Conservation (phyloP, 2,797 vertebrate genomes). For the Tympanoctomys barrerae region DNA sequence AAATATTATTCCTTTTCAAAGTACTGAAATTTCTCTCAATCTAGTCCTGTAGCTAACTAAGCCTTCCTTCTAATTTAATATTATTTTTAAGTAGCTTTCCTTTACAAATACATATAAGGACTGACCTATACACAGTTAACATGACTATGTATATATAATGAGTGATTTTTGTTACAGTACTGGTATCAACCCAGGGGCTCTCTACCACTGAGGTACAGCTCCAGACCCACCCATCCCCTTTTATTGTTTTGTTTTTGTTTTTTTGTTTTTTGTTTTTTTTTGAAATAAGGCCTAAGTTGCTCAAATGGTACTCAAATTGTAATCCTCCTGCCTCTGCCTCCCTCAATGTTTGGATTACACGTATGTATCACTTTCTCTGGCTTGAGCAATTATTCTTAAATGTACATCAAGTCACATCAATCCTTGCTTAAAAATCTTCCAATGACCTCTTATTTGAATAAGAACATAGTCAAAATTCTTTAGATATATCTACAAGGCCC, state of each 20-base stretch:
- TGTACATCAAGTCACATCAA: background rate
- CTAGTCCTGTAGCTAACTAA: background rate
- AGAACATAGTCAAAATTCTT: constrained; percentile 26
- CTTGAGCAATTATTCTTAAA: background rate
- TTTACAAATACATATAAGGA: background rate
- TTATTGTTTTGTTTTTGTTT: background rate
- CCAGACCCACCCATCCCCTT: background rate
- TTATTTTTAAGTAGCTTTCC: background rate
- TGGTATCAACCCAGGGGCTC: background rate
- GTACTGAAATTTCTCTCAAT: background rate
- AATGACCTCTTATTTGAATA: background rate
- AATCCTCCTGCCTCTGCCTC: background rate
- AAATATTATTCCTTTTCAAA: background rate
- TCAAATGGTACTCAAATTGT: background rate
- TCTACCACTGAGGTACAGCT: background rate
- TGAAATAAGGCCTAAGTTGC: background rate
- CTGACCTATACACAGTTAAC: background rate
- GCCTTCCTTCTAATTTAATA: background rate
- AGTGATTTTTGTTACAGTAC: background rate
- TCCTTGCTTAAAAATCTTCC: constrained; percentile 13
- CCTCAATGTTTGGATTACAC: background rate
- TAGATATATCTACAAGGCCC: background rate
- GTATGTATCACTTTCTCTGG: background rate
- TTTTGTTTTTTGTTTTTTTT: background rate
- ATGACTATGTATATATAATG: background rate